Conservation (phyloP, 1,140 invertebrate genomes). For the Drosophila ohnishii region DNA sequence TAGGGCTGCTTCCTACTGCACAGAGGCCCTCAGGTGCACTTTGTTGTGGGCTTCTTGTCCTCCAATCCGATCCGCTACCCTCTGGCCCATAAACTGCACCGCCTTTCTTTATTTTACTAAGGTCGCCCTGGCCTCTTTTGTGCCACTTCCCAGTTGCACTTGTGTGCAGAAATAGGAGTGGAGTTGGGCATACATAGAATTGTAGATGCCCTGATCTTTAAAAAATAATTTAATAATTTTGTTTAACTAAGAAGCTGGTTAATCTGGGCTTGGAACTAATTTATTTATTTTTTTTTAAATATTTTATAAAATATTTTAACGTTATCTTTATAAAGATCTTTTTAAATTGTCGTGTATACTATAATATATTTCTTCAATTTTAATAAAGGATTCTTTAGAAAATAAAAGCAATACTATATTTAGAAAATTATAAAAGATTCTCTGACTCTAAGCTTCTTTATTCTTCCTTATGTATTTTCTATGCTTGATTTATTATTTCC, state of each 20-base stretch:
- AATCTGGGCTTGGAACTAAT: neutral
- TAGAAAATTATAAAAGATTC: no score
- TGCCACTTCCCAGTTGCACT: conserved; percentile 42
- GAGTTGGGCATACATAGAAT: neutral
- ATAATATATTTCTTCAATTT: neutral
- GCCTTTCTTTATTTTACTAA: conserved; percentile 35
- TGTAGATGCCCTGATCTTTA: neutral
- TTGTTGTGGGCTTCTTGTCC: conserved; percentile 16
- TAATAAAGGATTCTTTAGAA: no score
- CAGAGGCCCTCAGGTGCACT: conserved; percentile 42
- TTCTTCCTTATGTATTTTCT: no score
- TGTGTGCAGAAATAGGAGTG: conserved; percentile 17
- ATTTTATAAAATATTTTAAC: no score
- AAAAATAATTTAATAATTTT: no score
- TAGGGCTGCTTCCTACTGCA: conserved; percentile 12
- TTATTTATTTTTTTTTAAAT: neutral
- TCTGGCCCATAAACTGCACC: neutral
- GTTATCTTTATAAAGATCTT: no score
- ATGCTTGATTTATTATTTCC: no score
- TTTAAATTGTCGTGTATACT: neutral
- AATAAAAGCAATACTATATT: no score
- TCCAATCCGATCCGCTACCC: neutral
- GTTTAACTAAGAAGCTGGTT: neutral
- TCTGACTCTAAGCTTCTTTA: no score
- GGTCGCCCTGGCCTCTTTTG: conserved; percentile 31